Evolutionary conservation across 2,113 vertebrate genomes (phyloP).

Genomic region (Macroglossus sobrinus): DNA sequence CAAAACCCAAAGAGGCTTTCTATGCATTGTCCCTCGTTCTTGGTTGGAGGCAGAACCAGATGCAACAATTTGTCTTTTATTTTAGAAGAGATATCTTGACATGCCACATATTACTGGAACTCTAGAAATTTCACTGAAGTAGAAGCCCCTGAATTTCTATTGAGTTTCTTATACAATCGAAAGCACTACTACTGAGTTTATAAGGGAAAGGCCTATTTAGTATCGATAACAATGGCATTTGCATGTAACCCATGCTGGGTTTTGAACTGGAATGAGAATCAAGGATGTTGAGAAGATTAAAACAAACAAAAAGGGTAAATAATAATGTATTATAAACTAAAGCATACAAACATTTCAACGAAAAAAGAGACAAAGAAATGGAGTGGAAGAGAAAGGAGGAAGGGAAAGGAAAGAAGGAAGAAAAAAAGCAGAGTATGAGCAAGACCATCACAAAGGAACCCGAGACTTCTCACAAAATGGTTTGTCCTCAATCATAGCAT

Average conservation of each 20-base stretch:
- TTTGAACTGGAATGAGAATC: neutral
- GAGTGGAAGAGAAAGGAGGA: neutral
- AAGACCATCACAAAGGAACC: neutral
- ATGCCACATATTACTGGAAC: neutral
- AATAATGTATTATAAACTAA: neutral
- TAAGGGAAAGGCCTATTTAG: neutral
- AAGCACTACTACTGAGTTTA: neutral
- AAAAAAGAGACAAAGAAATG: neutral
- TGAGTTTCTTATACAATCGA: neutral
- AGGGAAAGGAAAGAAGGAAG: neutral
- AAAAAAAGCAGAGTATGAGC: neutral
- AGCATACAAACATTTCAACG: neutral
- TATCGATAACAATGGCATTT: neutral
- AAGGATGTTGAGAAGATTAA: neutral
- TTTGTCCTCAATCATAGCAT: neutral
- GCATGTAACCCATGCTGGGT: neutral
- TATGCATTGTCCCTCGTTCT: neutral
- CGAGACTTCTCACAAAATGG: neutral
- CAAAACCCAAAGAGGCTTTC: neutral
- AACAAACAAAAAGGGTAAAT: neutral
- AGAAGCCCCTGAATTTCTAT: neutral
- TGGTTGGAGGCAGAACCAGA: neutral
- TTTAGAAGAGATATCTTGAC: neutral
- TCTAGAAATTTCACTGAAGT: neutral
- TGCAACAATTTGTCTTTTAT: neutral